Conservation (phyloP, 2,113 vertebrate genomes). For the Coreoperca whiteheadi region DNA sequence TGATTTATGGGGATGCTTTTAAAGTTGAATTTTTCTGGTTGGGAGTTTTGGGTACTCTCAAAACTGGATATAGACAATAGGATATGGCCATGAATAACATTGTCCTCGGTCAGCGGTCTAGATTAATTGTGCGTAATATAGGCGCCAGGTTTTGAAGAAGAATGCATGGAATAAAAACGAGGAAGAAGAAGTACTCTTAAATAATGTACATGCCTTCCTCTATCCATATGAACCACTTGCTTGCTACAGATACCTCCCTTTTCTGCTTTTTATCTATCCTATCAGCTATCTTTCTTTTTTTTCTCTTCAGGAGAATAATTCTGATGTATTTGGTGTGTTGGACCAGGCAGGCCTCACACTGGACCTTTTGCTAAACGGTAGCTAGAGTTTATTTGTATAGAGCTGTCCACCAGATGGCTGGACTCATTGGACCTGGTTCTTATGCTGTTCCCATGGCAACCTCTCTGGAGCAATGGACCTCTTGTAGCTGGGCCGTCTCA, state of each 20-base stretch:
- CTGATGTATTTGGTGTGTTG: constrained; percentile 5
- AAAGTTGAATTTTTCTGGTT: constrained; percentile 20
- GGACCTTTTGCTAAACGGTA: constrained; percentile 9
- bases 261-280: neutral
- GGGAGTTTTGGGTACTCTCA: constrained; percentile 16
- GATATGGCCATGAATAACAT: neutral
- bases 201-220: neutral
- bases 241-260: neutral
- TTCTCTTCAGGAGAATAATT: neutral
- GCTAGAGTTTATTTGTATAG: constrained; percentile 34
- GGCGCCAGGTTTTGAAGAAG: neutral
- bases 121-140: neutral
- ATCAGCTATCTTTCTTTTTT: neutral
- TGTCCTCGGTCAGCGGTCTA: neutral
- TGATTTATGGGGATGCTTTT: constrained; percentile 52
- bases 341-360: neutral
- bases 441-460: constrained; percentile 37
- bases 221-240: neutral
- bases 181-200: neutral
- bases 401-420: constrained; percentile 47
- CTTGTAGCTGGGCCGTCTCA: constrained; percentile 3
- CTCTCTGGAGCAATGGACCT: constrained; percentile 14
- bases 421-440: constrained; percentile 19
- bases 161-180: neutral
- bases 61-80: constrained; percentile 1